phyloP scores from a whole-genome alignment of 2,888 invertebrate genomes.

The Notocelia uddmanniana region DNA sequence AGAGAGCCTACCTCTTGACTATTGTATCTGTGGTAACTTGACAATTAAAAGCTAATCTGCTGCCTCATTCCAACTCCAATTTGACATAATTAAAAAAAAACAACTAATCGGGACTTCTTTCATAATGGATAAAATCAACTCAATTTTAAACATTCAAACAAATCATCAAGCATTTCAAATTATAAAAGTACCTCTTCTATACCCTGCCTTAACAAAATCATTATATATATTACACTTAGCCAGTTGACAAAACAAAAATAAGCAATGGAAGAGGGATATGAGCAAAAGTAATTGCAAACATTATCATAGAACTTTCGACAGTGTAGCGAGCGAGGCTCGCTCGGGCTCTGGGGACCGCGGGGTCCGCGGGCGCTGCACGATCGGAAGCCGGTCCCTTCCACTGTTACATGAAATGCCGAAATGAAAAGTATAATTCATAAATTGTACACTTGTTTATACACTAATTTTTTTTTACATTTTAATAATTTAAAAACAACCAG shows the following conservation, averaged over 20 bases:
- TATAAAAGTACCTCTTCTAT: conserved; percentile 83
- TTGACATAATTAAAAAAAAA: conserved; percentile 81
- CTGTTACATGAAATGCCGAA: conserved; percentile 82
- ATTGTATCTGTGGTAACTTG: conserved; percentile 83
- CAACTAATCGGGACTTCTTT: conserved; percentile 81
- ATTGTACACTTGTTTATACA: conserved; percentile 86
- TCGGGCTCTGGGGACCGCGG: neutral
- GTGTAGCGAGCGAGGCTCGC: conserved; percentile 61
- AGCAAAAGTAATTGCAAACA: conserved; percentile 83
- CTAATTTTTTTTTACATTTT: conserved; percentile 86
- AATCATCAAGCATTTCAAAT: conserved; percentile 78
- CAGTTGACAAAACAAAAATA: conserved; percentile 79
- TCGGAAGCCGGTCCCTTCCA: conserved; percentile 69
- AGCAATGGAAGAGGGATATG: conserved; percentile 83
- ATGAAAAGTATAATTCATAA: conserved; percentile 85
- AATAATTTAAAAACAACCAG: conserved; percentile 87
- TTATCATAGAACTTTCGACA: conserved; percentile 71
- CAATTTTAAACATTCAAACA: conserved; percentile 84
- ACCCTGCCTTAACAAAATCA: conserved; percentile 85
- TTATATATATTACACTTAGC: conserved; percentile 77
- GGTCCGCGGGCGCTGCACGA: conserved; percentile 45
- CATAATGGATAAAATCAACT: conserved; percentile 84
- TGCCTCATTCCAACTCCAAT: conserved; percentile 81
- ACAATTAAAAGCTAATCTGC: conserved; percentile 80
- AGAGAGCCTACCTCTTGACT: conserved; percentile 81